Evolutionary conservation across 1,140 invertebrate species (phyloP).

Genomic region (Scaptomyza pallida): DNA sequence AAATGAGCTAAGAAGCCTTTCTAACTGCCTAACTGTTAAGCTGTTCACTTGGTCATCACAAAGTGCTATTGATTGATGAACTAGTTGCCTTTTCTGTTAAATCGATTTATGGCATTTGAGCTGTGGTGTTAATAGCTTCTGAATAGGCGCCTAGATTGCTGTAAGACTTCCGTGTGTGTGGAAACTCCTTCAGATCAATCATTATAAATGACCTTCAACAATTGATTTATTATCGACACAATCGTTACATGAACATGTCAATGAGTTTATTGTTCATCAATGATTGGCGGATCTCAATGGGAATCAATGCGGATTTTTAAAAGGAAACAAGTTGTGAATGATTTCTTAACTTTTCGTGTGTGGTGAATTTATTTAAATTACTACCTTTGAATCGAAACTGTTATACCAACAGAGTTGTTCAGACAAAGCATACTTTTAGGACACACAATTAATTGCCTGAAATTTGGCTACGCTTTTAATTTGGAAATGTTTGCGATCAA

Average conservation of each 20-base stretch:
- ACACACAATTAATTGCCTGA: background rate
- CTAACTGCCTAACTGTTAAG: conserved; percentile 16
- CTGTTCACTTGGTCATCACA: conserved; percentile 45
- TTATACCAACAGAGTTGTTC: conserved; percentile 33
- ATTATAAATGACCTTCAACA: conserved; percentile 36
- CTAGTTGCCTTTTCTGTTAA: conserved; percentile 68
- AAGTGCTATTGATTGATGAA: conserved; percentile 69
- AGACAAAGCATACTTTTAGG: conserved; percentile 31
- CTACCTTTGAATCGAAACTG: conserved; percentile 21
- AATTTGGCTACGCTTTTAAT: background rate
- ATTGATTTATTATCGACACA: conserved; percentile 30
- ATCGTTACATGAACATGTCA: conserved; percentile 15
- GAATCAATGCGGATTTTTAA: background rate
- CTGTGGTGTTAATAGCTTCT: conserved; percentile 29
- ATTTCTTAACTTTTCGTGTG: background rate
- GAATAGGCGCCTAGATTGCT: conserved; percentile 33
- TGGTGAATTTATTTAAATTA: background rate
- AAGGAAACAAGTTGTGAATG: background rate
- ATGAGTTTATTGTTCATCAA: background rate
- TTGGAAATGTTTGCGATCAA: no score
- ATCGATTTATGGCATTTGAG: conserved; percentile 22
- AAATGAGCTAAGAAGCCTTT: conserved; percentile 62
- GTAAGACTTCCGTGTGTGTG: conserved; percentile 45
- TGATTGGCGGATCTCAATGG: background rate
- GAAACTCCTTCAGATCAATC: conserved; percentile 30